A percentile compares a stretch with the other conserved stretches of the same genome.
phyloP scores from a whole-genome alignment of 2,888 invertebrate genomes.

The Ceriagrion tenellum region DNA sequence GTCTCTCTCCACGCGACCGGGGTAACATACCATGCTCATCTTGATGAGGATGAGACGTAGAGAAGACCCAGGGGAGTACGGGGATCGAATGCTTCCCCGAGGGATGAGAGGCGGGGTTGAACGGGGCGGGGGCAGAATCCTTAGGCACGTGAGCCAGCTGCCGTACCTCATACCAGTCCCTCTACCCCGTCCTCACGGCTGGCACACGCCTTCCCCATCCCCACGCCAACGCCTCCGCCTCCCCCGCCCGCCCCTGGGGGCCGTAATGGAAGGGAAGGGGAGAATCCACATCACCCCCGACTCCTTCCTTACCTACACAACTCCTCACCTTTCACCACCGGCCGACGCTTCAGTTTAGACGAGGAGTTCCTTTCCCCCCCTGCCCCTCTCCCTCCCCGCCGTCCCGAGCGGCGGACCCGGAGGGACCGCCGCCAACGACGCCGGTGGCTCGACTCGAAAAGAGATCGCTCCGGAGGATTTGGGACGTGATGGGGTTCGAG shows the following conservation, averaged over 20 bases:
- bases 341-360: slow-evolving; percentile 26
- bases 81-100: background rate
- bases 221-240: background rate
- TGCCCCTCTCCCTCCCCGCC: too few species aligned
- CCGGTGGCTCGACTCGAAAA: background rate
- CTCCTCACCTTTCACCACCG: slow-evolving; percentile 26
- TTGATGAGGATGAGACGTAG: background rate
- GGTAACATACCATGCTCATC: slow-evolving; percentile 32
- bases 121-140: background rate
- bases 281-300: background rate
- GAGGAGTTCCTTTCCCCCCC: background rate
- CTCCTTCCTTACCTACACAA: background rate
- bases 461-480: background rate
- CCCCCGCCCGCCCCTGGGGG: background rate
- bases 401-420: background rate
- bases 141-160: slow-evolving; percentile 24
- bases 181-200: background rate
- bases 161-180: background rate
- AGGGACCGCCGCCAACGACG: background rate
- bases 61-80: background rate
- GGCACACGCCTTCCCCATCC: background rate
- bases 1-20: background rate
- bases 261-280: too few species aligned
- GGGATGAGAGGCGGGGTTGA: background rate
- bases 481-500: background rate